Percentiles rank a stretch among this genome's conserved stretches.
Conservation (phyloP, 2,113 vertebrate genomes). For the Centropus bengalensis region DNA sequence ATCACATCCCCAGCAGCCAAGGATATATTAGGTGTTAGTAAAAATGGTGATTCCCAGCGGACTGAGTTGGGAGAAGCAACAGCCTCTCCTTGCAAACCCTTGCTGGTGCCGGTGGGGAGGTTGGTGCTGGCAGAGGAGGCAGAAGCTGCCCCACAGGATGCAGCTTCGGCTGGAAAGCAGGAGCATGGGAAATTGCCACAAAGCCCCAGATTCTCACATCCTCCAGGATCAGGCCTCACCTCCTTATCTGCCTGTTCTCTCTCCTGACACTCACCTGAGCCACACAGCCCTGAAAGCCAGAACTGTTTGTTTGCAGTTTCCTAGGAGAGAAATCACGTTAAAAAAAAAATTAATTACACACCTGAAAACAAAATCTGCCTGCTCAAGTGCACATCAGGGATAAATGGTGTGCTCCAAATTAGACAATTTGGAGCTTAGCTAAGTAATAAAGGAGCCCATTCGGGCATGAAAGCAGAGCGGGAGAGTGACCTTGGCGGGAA, state of each 20-base stretch:
- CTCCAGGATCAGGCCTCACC: fast-evolving
- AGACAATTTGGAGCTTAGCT: constrained; percentile 68
- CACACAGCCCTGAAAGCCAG: neutral
- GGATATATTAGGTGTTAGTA: constrained; percentile 60
- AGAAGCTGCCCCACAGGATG: neutral
- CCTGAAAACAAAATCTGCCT: constrained; percentile 75
- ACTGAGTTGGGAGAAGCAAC: neutral
- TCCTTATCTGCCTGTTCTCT: neutral
- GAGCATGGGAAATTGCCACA: neutral
- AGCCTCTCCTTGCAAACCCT: neutral
- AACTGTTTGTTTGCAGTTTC: constrained; percentile 68
- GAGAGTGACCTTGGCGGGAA: neutral
- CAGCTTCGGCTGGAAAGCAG: neutral
- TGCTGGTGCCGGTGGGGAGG: neutral
- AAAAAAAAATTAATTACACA: constrained; percentile 74
- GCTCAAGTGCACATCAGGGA: constrained; percentile 72
- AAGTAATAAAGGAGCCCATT: constrained; percentile 51
- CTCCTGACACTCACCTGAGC: neutral
- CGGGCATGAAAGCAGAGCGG: neutral
- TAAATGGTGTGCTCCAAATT: constrained; percentile 67
- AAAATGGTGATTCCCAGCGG: constrained; percentile 65
- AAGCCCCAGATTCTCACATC: neutral
- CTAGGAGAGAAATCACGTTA: constrained; percentile 70
- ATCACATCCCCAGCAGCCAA: constrained; percentile 58
- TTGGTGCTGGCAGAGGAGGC: neutral